Conservation (phyloP, 2,113 vertebrate genomes). For the Seriola aureovittata region DNA sequence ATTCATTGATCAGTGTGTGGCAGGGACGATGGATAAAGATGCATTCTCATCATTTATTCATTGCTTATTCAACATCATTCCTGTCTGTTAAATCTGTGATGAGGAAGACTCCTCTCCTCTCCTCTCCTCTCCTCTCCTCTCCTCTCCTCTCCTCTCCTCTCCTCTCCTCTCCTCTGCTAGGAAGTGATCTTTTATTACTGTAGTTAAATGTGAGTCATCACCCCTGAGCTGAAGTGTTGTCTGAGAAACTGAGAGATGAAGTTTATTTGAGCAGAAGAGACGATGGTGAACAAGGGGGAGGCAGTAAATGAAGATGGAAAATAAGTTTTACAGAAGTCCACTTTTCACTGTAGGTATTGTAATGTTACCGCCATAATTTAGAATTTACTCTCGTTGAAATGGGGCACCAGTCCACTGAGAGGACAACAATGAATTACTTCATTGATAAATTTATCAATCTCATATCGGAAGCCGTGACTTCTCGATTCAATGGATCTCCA, state of each 20-base stretch:
- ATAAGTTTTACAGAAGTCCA: too few relatives aligned
- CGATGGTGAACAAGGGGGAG: background rate
- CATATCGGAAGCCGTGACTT: too few relatives aligned
- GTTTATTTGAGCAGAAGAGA: background rate
- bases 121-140: background rate
- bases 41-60: constrained; percentile 60
- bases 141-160: background rate
- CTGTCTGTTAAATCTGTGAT: constrained; percentile 12
- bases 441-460: too few relatives aligned
- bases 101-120: background rate
- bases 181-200: background rate
- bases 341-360: too few relatives aligned
- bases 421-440: too few relatives aligned
- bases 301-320: too few relatives aligned
- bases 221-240: constrained; percentile 1
- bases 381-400: too few relatives aligned
- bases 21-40: constrained; percentile 22
- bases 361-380: too few relatives aligned
- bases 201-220: constrained; percentile 32
- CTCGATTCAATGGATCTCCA: too few relatives aligned
- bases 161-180: background rate
- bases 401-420: too few relatives aligned
- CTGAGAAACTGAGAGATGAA: constrained; percentile 9
- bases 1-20: constrained; percentile 43
- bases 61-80: constrained; percentile 26